Conservation (phyloP, 2,888 invertebrate species). For the Heteropelma amictum region DNA sequence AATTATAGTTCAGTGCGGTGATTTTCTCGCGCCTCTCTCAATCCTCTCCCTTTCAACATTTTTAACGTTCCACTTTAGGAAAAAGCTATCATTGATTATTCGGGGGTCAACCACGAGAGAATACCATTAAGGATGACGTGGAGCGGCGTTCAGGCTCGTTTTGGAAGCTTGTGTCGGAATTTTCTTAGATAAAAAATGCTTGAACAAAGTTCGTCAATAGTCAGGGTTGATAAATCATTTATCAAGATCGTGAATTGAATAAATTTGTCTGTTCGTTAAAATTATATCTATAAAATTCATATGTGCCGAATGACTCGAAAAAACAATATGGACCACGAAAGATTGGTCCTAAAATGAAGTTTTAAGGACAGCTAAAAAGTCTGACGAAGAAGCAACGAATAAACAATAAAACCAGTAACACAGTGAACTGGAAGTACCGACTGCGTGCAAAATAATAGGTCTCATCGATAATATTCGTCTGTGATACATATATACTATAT, state of each 20-base stretch:
- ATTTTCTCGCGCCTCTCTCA: constrained; percentile 45
- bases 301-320: no score
- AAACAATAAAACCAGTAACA: no score
- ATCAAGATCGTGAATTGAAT: no score
- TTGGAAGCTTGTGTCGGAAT: background rate
- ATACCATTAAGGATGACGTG: no score
- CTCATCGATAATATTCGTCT: background rate
- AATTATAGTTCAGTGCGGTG: constrained; percentile 19
- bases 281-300: no score
- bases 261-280: no score
- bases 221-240: no score
- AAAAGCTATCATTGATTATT: constrained; percentile 42
- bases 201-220: background rate
- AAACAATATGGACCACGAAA: no score
- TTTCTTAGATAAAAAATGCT: background rate
- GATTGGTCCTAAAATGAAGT: no score
- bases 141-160: background rate
- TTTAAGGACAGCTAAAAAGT: no score
- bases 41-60: constrained; percentile 22
- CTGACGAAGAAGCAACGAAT: no score
- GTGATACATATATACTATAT: background rate
- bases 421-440: background rate
- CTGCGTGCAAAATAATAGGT: background rate
- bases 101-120: background rate
- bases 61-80: constrained; percentile 46